Evolutionary conservation across 2,113 vertebrate species (phyloP).

Genomic region (Formicarius rufipectus): DNA sequence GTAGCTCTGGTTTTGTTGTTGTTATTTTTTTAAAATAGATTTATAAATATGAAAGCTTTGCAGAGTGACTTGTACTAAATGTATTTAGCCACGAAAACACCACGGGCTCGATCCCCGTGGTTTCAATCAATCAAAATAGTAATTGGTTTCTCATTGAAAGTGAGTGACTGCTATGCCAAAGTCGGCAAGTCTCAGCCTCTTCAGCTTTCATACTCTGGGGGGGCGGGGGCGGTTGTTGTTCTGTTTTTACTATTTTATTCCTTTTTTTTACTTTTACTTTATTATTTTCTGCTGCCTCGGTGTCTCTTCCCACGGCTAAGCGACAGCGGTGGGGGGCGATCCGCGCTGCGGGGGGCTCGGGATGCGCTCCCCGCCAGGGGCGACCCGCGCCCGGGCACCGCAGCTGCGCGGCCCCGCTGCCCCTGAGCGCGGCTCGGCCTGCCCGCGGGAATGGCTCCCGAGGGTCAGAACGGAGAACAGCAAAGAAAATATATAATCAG

Average conservation of each 20-base stretch:
- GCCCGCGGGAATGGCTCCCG: not conserved
- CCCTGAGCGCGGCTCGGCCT: not conserved
- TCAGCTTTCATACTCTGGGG: not conserved
- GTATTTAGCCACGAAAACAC: not conserved
- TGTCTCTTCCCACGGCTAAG: not conserved
- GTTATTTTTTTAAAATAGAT: not conserved
- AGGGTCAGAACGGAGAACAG: not conserved
- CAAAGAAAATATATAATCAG: not conserved
- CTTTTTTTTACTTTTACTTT: not conserved
- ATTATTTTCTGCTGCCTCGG: not conserved
- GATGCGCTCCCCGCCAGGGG: not conserved
- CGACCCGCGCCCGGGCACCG: not conserved
- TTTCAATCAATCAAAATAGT: not conserved
- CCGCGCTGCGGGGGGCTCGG: not conserved
- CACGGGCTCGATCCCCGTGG: not conserved
- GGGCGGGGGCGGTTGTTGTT: too few species aligned
- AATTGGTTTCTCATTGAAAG: not conserved
- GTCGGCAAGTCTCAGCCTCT: not conserved
- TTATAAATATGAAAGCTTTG: slow-evolving; percentile 6
- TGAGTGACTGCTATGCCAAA: not conserved
- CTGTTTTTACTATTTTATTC: not conserved
- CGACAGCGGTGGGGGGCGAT: not conserved
- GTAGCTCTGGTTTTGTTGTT: not conserved
- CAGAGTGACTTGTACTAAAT: not conserved
- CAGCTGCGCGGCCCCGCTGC: not conserved